Conservation (phyloP, 2,113 vertebrate genomes). For the Loxodonta africana region DNA sequence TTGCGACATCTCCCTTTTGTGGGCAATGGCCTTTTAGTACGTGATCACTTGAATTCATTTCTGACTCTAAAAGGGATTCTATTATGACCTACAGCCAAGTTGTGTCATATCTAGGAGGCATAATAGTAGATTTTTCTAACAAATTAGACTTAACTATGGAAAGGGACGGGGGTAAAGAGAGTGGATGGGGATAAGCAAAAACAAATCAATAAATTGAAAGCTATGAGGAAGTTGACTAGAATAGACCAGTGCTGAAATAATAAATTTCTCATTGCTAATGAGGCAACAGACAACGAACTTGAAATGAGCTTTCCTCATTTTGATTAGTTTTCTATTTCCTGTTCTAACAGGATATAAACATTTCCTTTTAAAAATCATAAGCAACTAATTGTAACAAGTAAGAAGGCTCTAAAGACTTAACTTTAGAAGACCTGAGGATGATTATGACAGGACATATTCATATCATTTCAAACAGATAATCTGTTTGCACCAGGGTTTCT, state of each 20-base stretch:
- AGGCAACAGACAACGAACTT: neutral
- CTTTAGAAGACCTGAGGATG: slow-evolving; percentile 38
- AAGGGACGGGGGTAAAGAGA: neutral
- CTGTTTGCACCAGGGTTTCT: neutral
- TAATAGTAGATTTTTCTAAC: slow-evolving; percentile 21
- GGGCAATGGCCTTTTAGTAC: neutral
- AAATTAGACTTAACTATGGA: slow-evolving; percentile 10
- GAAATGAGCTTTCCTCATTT: neutral
- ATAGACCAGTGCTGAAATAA: neutral
- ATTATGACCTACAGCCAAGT: neutral
- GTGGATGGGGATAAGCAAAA: neutral
- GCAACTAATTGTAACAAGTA: slow-evolving; percentile 6
- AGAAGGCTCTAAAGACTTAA: neutral
- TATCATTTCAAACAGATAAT: neutral
- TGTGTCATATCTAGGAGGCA: slow-evolving; percentile 29
- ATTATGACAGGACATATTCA: slow-evolving; percentile 14
- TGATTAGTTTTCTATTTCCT: slow-evolving; percentile 42
- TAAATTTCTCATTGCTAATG: neutral
- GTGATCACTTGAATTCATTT: slow-evolving; percentile 37
- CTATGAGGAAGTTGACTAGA: neutral
- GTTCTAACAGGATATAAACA: neutral
- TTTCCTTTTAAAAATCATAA: neutral
- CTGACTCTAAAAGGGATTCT: slow-evolving; percentile 39
- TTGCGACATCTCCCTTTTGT: neutral
- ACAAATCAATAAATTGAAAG: slow-evolving; percentile 18